Base-by-base conservation (phyloP, 2,113 vertebrate species). In the Eulemur rufifrons region DNA sequence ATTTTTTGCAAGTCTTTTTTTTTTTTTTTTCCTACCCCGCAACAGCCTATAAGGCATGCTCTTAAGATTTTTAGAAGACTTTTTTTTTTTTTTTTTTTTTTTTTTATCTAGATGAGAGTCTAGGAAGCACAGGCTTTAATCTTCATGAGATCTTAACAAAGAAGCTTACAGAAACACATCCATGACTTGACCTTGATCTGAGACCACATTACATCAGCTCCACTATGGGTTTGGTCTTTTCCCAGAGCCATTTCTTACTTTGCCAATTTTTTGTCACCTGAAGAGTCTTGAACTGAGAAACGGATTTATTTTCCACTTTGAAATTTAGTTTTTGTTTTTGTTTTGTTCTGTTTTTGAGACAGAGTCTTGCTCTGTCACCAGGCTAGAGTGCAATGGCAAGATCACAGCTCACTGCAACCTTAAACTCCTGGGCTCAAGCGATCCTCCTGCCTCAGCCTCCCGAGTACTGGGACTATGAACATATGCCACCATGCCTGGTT, bases 231-330 rank as follows among this genome's bases (percentile, higher is more conserved):
- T 94, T 97, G 92, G 89, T 84, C 45, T 83, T 96, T 91, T 74
- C 74, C 61, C 29, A 64, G 37, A 84, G 68, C 13, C 78, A 89
- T 96, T 90, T 96, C 82, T 78, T 66, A 68, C 50, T 84, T 83
- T 84, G 92, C 68, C 86, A 95, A 59, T 15, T 27, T 91, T 64
- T 80, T 86, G 78, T 86, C 86, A 95, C 74, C 74, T 97, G 95
- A 54, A 95, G 68, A 89, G 29, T 13, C 42, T 95, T 95, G 92
- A n/a, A 78, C 63, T 89, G 80, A 89, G 74, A 89, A 95, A 88
- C 34, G 54, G 52, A 83, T 97, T 91, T 93, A 45, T 83, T 93
- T 88, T 91, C 86, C 92, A 91, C 32, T 74, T 97, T 64, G 86
- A 91, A 93, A 92, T 61, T 94, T 89, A 95, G 42, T 12, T 78